These are phyloP conservation scores for Mongoloraphidia duomilia DNA, from an alignment of 2,888 invertebrate genomes.

Conservation along the genomic window DNA sequence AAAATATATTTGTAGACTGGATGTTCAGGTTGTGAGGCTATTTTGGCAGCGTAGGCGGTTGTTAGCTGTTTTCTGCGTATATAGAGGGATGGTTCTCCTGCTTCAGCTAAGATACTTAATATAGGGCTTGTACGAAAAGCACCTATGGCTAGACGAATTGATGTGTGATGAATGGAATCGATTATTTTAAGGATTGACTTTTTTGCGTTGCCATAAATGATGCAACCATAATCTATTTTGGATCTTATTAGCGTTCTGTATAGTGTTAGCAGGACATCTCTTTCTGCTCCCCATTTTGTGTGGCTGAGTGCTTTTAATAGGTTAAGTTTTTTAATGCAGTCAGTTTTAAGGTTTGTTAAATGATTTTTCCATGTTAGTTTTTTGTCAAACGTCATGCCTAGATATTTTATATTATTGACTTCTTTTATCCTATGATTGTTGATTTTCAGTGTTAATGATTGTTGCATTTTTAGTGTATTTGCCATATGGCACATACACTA, in stretches of 20 bases:
- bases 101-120: neutral
- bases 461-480: too few species aligned
- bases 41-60: neutral
- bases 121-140: conserved; percentile 4
- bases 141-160: neutral
- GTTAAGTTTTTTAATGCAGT: conserved; percentile 4
- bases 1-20: neutral
- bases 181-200: neutral
- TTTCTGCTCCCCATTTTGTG: conserved; percentile 4
- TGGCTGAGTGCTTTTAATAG: conserved; percentile 1
- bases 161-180: conserved; percentile 3
- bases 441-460: neutral
- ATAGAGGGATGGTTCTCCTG: neutral
- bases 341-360: conserved; percentile 1
- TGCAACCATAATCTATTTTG: conserved; percentile 4
- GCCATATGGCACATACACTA: too few species aligned
- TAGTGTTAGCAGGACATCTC: neutral
- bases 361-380: conserved; percentile 3
- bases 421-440: neutral
- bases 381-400: conserved; percentile 1
- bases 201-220: conserved; percentile 1
- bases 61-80: conserved; percentile 1
- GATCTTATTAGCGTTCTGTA: conserved; percentile 2
- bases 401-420: conserved; percentile 1
- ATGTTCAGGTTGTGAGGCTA: neutral